Conservation (phyloP, 2,797 vertebrate species). For the Tiaroga cobitis region DNA sequence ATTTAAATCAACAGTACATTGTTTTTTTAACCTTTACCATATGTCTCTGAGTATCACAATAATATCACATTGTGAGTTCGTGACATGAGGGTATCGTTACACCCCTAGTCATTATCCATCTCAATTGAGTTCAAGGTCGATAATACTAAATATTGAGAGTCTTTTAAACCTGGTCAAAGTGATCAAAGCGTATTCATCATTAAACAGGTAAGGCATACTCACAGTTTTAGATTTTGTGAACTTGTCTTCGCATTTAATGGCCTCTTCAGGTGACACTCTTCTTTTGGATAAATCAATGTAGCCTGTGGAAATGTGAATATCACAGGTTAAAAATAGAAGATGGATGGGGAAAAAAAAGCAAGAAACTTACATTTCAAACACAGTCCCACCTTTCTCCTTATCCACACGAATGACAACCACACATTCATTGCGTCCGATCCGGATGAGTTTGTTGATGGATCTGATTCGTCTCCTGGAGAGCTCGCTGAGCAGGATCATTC, state of each 20-base stretch:
- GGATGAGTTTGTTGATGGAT: slow-evolving; percentile 99
- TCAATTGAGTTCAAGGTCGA: too few relatives aligned
- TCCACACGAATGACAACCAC: slow-evolving; percentile 98
- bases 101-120: too few relatives aligned
- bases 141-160: too few relatives aligned
- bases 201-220: slow-evolving; percentile 67
- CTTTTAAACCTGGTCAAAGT: not conserved
- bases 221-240: slow-evolving; percentile 99
- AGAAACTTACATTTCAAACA: not conserved
- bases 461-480: slow-evolving; percentile 95
- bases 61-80: too few relatives aligned
- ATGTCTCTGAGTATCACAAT: too few relatives aligned
- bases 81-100: too few relatives aligned
- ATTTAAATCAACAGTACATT: too few relatives aligned
- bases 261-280: slow-evolving; percentile 99
- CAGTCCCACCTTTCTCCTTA: slow-evolving; percentile 94
- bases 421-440: slow-evolving; percentile 97
- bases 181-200: not conserved
- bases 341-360: not conserved
- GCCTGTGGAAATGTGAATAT: slow-evolving; percentile 73
- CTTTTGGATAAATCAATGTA: slow-evolving; percentile 99
- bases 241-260: slow-evolving; percentile 99
- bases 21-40: too few relatives aligned
- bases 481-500: slow-evolving; percentile 98
- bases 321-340: not conserved